Base-by-base conservation (phyloP, 1,140 invertebrate genomes). In the Drosophila ogumai region DNA sequence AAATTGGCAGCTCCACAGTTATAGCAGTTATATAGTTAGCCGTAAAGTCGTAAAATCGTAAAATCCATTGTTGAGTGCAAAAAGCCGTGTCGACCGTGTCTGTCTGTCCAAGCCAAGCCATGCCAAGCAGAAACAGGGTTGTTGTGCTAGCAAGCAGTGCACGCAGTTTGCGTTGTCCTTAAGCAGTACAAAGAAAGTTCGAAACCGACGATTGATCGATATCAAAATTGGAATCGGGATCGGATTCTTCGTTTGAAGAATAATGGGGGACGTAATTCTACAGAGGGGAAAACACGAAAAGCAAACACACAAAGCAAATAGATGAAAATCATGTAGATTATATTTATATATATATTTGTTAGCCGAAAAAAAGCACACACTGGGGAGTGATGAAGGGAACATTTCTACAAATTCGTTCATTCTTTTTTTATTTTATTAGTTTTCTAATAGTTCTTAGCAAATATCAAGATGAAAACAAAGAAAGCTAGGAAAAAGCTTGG, bases 311-410 rank as follows among this genome's bases (percentile, higher is more conserved):
- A 66, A 41, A 34, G 60, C 36, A 68, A 54, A 72, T 72, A 72
- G 52, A 49, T 50, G 19, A 50, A 72, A 72, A 59, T 59, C 44
- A 72, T 58, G 54, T 73, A 73, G 67, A 72, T 72, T 72, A 72
- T 72, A 72, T 72, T 44, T 71, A 72, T 71, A 71, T 57, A 46
- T 56, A 71, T 59, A 77, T 75, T 65, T 75, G 72, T 75, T 74
- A 74, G 57, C 69, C 57, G 47, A 71, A 19, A 54, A 47, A 8
- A 52, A 19, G 17, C 10, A 17, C n/a, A 52, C 17, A 44, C 54
- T 34, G 25, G 63, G 47, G 13, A 46, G 47, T 67, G 66, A 40
- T 3, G 19, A 43, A 47, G 50, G 67, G 34, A 71, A 72, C 43
- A 41, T 28, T 73, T 72, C 17, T 38, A 54, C 19, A 49, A n/a